Percentiles rank a stretch among this genome's conserved stretches.
phyloP scores from a whole-genome alignment of 2,888 invertebrate species.

The Nemotelus nigrinus region DNA sequence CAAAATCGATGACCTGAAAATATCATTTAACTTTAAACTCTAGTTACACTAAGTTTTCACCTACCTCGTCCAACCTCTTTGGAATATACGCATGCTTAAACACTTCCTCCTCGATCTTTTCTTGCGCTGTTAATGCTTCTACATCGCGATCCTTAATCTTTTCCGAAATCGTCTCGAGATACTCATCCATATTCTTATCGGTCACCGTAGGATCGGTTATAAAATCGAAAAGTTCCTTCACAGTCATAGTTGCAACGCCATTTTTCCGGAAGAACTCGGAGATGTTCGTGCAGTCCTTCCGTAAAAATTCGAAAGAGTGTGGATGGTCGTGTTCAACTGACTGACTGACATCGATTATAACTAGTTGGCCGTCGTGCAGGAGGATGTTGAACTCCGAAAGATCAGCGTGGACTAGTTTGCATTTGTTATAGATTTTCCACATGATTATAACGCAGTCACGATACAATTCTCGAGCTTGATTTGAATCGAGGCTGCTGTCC shows the following conservation, averaged over 20 bases:
- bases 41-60: constrained; percentile 43
- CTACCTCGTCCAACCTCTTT: constrained; percentile 87
- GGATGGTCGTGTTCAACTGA: constrained; percentile 99
- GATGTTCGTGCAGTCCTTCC: constrained; percentile 95
- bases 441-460: constrained; percentile 86
- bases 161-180: constrained; percentile 78
- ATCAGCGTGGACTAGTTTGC: constrained; percentile 96
- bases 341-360: constrained; percentile 97
- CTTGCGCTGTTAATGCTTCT: constrained; percentile 76
- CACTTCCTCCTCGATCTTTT: constrained; percentile 88
- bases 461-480: constrained; percentile 81
- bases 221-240: constrained; percentile 94
- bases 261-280: constrained; percentile 89
- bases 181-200: constrained; percentile 82
- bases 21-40: background rate
- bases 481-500: constrained; percentile 81
- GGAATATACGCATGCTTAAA: constrained; percentile 96
- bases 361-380: constrained; percentile 82
- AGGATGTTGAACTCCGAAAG: constrained; percentile 96
- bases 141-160: constrained; percentile 71
- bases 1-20: constrained; percentile 80
- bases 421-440: constrained; percentile 93
- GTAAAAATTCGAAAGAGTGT: constrained; percentile 90
- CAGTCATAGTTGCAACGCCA: constrained; percentile 89
- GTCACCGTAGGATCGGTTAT: constrained; percentile 91